A percentile compares a stretch with the other conserved stretches of the same genome.
Evolutionary conservation across 2,797 vertebrate species (phyloP).

Genomic region (Pangasius larnaudii): DNA sequence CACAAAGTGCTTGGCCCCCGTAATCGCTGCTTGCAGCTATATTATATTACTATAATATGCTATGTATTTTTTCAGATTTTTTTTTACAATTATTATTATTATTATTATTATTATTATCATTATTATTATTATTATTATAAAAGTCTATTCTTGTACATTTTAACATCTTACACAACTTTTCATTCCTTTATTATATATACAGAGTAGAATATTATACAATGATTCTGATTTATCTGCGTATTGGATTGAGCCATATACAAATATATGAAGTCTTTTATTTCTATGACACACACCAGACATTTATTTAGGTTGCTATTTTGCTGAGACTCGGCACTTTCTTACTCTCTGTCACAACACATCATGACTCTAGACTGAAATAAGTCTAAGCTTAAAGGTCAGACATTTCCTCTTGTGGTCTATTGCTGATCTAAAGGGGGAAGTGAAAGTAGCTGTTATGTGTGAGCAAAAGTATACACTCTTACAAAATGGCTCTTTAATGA

Average conservation of each 20-base stretch:
- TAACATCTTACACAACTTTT: not conserved
- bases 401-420: not conserved
- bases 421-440: not conserved
- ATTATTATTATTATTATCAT: not conserved
- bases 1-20: not conserved
- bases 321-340: not conserved
- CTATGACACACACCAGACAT: too few species aligned
- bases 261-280: not conserved
- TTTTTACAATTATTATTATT: not conserved
- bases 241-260: not conserved
- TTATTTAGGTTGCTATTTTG: not conserved
- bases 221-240: not conserved
- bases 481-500: not conserved
- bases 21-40: not conserved
- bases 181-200: not conserved
- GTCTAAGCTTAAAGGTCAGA: slow-evolving; percentile 11
- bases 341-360: not conserved
- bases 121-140: not conserved
- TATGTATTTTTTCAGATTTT: not conserved
- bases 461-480: too few species aligned
- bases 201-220: not conserved
- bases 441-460: not conserved
- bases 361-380: not conserved
- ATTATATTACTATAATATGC: not conserved
- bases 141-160: not conserved